These are phyloP conservation scores for Trichonephila clavata DNA, from an alignment of 1,140 invertebrate species.

Conservation along the genomic window DNA sequence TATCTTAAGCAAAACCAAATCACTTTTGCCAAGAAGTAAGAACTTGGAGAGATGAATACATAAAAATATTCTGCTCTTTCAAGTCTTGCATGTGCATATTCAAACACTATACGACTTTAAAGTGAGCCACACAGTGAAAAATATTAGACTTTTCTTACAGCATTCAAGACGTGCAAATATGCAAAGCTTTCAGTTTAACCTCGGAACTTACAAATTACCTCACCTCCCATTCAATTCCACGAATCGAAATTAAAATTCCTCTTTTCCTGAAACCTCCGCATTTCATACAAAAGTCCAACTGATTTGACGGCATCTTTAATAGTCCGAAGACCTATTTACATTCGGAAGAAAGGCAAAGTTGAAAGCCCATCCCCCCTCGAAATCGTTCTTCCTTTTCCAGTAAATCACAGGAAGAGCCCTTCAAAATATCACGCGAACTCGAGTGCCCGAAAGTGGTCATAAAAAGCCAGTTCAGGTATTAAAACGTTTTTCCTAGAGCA, in stretches of 20 bases:
- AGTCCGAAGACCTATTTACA: not conserved
- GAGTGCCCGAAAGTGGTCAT: not conserved
- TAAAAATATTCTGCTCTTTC: too few species aligned
- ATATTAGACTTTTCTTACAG: too few species aligned
- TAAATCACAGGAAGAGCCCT: not conserved
- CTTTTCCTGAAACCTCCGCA: not conserved
- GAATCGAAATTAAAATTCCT: not conserved
- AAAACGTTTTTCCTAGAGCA: constrained; percentile 8
- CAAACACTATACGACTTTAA: too few species aligned
- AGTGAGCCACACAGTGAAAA: too few species aligned
- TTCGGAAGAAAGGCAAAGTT: not conserved
- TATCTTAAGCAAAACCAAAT: too few species aligned
- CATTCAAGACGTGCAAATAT: too few species aligned
- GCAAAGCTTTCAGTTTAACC: too few species aligned
- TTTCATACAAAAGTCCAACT: not conserved
- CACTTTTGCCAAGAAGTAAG: too few species aligned
- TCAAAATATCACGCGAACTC: not conserved
- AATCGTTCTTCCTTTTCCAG: not conserved
- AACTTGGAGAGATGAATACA: too few species aligned
- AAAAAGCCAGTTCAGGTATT: constrained; percentile 20
- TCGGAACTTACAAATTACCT: not conserved
- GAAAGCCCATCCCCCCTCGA: not conserved
- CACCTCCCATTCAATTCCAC: not conserved
- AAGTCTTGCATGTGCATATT: too few species aligned
- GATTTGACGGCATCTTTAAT: not conserved